phyloP scores from a whole-genome alignment of 2,888 invertebrate species.

The Mesopsocus fuscifrons region DNA sequence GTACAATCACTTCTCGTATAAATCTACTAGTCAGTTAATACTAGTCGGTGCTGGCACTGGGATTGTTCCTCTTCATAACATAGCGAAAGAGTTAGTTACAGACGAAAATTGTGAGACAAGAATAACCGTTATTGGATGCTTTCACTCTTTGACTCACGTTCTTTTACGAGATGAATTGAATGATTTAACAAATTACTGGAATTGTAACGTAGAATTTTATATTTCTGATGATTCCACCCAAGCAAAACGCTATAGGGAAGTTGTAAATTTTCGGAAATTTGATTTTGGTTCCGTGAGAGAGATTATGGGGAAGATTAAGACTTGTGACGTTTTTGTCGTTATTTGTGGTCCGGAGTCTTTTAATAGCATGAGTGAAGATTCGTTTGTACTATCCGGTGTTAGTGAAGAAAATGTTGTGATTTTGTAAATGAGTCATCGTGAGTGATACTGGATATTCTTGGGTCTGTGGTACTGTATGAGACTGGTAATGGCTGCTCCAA shows the following conservation, averaged over 20 bases:
- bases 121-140: neutral
- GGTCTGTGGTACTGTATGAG: too few species aligned
- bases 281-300: neutral
- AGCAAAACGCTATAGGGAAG: neutral
- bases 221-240: neutral
- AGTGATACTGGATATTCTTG: too few species aligned
- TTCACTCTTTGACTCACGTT: neutral
- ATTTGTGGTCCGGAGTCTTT: constrained; percentile 3
- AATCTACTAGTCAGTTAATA: neutral
- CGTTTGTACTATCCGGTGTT: neutral
- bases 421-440: too few species aligned
- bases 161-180: neutral
- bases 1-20: neutral
- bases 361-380: neutral
- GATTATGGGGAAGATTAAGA: neutral
- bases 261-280: neutral
- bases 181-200: neutral
- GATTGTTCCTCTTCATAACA: constrained; percentile 1
- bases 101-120: neutral
- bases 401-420: neutral
- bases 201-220: neutral
- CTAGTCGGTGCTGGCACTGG: constrained; percentile 5
- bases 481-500: too few species aligned
- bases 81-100: constrained; percentile 1
- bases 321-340: neutral